Evolutionary conservation across 2,888 invertebrate species (phyloP).

Genomic region (Shargacucullia verbasci): DNA sequence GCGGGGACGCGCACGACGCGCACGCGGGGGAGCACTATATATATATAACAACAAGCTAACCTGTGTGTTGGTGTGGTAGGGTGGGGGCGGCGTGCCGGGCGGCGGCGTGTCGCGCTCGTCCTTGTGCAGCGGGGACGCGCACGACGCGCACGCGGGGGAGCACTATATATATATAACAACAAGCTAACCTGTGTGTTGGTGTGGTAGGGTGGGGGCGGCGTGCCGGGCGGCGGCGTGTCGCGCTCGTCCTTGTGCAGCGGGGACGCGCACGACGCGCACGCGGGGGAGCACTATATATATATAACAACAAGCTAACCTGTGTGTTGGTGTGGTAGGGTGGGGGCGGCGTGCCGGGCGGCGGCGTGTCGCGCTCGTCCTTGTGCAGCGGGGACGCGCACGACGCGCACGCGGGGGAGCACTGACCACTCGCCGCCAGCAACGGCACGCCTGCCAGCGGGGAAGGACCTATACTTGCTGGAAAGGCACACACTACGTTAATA

Average conservation of each 20-base stretch:
- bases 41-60: too few relatives aligned
- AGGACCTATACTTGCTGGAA: conserved; percentile 30
- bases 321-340: conserved; percentile 92
- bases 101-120: conserved; percentile 92
- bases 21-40: conserved; percentile 1
- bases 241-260: conserved; percentile 73
- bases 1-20: conserved; percentile 91
- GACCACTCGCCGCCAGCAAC: conserved; percentile 95
- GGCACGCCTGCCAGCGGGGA: conserved; percentile 94
- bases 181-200: too few relatives aligned
- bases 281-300: conserved; percentile 90
- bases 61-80: too few relatives aligned
- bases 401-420: conserved; percentile 91
- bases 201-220: too few relatives aligned
- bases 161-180: too few relatives aligned
- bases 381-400: conserved; percentile 88
- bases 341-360: conserved; percentile 96
- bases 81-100: too few relatives aligned
- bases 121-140: conserved; percentile 80
- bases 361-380: conserved; percentile 90
- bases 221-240: conserved; percentile 95
- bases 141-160: conserved; percentile 89
- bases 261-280: conserved; percentile 91
- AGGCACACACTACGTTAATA: neutral
- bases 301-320: too few relatives aligned